Evolutionary conservation across 2,888 invertebrate genomes (phyloP).

Genomic region (Magallana nippona): DNA sequence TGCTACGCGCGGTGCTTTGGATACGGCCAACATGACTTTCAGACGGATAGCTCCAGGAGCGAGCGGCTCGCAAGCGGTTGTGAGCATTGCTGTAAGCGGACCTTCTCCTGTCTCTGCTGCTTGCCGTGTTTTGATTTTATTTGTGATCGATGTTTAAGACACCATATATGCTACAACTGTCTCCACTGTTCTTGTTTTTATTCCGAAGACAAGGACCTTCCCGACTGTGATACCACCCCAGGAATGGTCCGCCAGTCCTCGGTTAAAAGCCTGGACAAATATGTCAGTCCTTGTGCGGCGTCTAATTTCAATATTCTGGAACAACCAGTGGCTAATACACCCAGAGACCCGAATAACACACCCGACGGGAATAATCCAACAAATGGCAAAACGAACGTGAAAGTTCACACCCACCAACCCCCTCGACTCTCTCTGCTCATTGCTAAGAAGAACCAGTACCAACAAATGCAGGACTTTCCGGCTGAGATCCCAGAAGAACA

Average conservation of each 20-base stretch:
- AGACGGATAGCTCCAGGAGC: not conserved
- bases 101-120: not conserved
- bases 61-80: not conserved
- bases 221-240: slow-evolving; percentile 19
- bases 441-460: slow-evolving; percentile 4
- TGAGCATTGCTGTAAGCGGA: not conserved
- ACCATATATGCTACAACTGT: not conserved
- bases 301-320: slow-evolving; percentile 14
- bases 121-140: slow-evolving; percentile 4
- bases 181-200: slow-evolving; percentile 17
- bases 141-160: slow-evolving; percentile 15
- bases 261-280: not conserved
- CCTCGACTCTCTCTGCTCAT: slow-evolving; percentile 1
- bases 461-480: slow-evolving; percentile 4
- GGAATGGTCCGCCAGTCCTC: not conserved
- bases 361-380: not conserved
- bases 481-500: not conserved
- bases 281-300: not conserved
- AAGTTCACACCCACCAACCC: not conserved
- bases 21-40: not conserved
- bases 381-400: not conserved
- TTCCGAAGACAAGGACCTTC: not conserved
- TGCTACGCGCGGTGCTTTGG: slow-evolving; percentile 11
- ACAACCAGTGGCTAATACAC: not conserved
- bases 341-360: not conserved